Evolutionary conservation across 2,113 vertebrate species (phyloP).

Genomic region (rat (Rattus norvegicus)): GRCr8 NC_086021.1:134150001-134150500

Average conservation of each 20-base stretch:
- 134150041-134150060: no score
- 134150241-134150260: constrained; percentile 9
- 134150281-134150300: background rate
- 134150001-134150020: background rate
- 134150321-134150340: constrained; percentile 23
- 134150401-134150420: background rate
- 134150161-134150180: background rate
- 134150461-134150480: background rate
- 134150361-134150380: background rate
- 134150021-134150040: background rate
- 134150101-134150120: background rate
- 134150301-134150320: background rate
- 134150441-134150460: background rate
- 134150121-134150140: background rate
- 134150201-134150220: background rate
- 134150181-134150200: background rate
- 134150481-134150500: background rate
- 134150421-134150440: constrained; percentile 26
- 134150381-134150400: background rate
- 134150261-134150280: background rate
- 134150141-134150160: background rate
- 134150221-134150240: background rate
- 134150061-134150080: background rate
- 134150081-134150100: background rate
- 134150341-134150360: constrained; percentile 5